phyloP scores from a whole-genome alignment of 2,797 vertebrate species.

The Odontamblyopus rebecca region DNA sequence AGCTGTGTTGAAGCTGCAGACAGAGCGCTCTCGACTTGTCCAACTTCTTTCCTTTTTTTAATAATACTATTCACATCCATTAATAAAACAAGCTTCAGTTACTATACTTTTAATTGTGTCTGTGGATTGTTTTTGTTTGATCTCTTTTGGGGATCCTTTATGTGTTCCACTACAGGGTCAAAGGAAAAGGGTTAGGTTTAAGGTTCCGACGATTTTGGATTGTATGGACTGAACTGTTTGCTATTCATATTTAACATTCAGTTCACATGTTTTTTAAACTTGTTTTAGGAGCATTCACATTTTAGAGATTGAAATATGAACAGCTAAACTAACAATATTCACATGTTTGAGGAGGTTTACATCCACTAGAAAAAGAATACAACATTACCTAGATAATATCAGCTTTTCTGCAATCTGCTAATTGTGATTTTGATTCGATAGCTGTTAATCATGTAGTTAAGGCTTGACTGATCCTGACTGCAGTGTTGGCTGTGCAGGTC shows the following conservation, averaged over 20 bases:
- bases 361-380: background rate
- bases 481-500: slow-evolving; percentile 73
- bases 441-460: background rate
- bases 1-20: slow-evolving; percentile 60
- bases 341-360: background rate
- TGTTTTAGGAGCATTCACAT: background rate
- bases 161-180: background rate
- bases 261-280: background rate
- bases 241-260: background rate
- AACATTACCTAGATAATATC: background rate
- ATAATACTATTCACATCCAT: slow-evolving; percentile 65
- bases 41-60: slow-evolving; percentile 60
- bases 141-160: background rate
- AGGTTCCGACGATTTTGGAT: too few species aligned
- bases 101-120: background rate
- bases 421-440: background rate
- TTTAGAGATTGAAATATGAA: background rate
- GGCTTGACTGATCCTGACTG: background rate
- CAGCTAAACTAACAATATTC: background rate
- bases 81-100: slow-evolving; percentile 43
- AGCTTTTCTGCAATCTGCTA: background rate
- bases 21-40: slow-evolving; percentile 65
- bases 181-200: background rate
- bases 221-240: too few species aligned
- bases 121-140: too few species aligned